phyloP scores from a whole-genome alignment of 35 echinoderm and acorn worm species.

The Lytechinus variegatus region DNA sequence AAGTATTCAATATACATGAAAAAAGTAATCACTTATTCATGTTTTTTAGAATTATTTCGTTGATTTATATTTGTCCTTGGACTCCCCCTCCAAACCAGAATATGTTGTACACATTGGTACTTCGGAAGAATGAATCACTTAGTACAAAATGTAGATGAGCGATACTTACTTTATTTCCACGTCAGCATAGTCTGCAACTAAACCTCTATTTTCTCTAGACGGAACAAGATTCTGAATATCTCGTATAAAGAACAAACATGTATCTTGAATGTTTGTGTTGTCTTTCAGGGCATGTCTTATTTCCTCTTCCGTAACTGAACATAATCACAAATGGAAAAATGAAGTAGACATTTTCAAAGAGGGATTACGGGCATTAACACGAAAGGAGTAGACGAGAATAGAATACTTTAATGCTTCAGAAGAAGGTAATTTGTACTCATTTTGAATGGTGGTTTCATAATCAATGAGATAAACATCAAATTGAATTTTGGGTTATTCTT shows the following conservation, averaged over 20 bases:
- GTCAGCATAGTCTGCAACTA: slow-evolving; percentile 48
- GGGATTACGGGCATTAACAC: background rate
- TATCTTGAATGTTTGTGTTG: slow-evolving; percentile 40
- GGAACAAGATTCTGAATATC: slow-evolving; percentile 62
- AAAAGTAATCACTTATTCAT: too few species aligned
- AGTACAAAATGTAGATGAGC: background rate
- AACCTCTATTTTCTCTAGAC: background rate
- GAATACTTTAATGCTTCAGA: background rate
- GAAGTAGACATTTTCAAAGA: background rate
- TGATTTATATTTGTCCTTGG: too few species aligned
- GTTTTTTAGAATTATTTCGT: too few species aligned
- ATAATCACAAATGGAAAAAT: background rate
- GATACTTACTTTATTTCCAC: slow-evolving; percentile 59
- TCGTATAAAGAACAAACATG: slow-evolving; percentile 72
- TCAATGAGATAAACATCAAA: too few species aligned
- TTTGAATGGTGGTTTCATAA: too few species aligned
- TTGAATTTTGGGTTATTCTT: too few species aligned
- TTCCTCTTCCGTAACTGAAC: slow-evolving; percentile 82
- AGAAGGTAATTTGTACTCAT: background rate
- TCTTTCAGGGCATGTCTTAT: slow-evolving; percentile 61
- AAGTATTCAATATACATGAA: too few species aligned
- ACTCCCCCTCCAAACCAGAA: too few species aligned
- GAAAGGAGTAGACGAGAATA: background rate
- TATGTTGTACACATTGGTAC: too few species aligned
- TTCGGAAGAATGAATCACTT: too few species aligned